phyloP scores from a whole-genome alignment of 1,140 invertebrate species.

The Ceratina calcarata region DNA sequence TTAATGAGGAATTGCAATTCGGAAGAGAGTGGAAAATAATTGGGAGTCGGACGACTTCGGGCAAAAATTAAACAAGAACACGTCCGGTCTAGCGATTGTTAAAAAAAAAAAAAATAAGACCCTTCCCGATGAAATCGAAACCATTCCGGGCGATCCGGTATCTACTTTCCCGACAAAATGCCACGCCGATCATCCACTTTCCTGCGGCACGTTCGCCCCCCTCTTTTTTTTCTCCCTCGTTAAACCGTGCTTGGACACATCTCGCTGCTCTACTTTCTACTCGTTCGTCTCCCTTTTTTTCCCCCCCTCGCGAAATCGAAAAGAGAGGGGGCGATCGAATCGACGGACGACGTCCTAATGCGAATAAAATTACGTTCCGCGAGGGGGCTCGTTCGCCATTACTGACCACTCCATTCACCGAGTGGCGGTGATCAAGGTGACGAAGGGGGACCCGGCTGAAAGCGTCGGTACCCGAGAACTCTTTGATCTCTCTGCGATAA shows the following conservation, averaged over 20 bases:
- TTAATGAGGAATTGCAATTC: not conserved
- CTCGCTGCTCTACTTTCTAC: conserved; percentile 53
- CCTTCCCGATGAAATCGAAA: conserved; percentile 60
- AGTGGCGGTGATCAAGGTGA: not conserved
- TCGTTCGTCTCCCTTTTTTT: not conserved
- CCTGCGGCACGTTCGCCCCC: conserved; percentile 35
- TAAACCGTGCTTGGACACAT: not conserved
- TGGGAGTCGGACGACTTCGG: conserved; percentile 6
- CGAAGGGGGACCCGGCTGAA: not conserved
- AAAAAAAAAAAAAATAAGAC: conserved; percentile 48
- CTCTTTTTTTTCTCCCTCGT: not conserved
- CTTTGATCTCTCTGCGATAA: conserved; percentile 34
- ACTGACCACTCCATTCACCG: not conserved
- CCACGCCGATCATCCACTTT: conserved; percentile 58
- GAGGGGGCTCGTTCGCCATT: conserved; percentile 5
- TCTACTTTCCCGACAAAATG: conserved; percentile 61
- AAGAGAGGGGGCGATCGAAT: conserved; percentile 4
- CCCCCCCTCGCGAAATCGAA: not conserved
- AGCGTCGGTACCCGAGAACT: conserved; percentile 18
- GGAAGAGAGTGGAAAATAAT: not conserved
- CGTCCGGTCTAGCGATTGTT: not conserved
- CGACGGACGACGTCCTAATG: conserved; percentile 44
- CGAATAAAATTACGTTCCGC: conserved; percentile 52
- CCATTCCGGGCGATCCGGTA: conserved; percentile 50
- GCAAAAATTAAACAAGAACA: conserved; percentile 53